Evolutionary conservation across 2,797 vertebrate species (phyloP), one percentile per base, ranked within the genome.

Genomic region (Anabas testudineus): DNA sequence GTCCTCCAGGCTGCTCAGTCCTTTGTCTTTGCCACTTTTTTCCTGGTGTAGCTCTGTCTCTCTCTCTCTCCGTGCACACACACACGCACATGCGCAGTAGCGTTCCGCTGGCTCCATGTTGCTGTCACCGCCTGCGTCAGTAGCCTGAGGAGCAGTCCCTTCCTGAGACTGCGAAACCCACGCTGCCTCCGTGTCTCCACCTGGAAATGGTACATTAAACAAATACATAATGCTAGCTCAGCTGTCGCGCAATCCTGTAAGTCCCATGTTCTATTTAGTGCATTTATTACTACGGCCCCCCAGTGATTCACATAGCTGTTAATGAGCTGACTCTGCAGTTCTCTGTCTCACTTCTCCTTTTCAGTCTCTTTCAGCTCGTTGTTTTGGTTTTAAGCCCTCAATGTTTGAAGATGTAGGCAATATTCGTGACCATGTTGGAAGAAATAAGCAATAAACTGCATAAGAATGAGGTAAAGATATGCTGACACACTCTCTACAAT

Each of bases 21-120:
- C 92, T 94, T 94, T 93, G 92, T 94, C 93, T 93, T 68, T 79
- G 64, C 67, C 89, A 92, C 84, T 93, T 93, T 92, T 85, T 80
- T 85, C 88, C 90, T 86, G 90, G 71, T 84, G 21, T 80, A 67
- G 57, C 86, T 74, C 71, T 79, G 76, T 55, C 54, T 43, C 46
- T 30, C n/a, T 30, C 45, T 9, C 36, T 41, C 39, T 68, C 68
- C 2, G 60, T 75, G 74, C 73, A 80, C 81, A 69, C 65, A 59
- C 21, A 82, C 79, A 52, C 85, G 83, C 56, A 83, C 94, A 94
- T 95, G 94, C 93, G 94, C 91, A 92, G 67, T 81, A 73, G 85
- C 46, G 64, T 51, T 82, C 62, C 79, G 63, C 66, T 74, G 76
- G 82, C 87, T 90, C 88, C 88, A 84, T 84, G 49, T 79, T 85